A percentile compares a stretch with the other conserved stretches of the same genome.
Conservation (phyloP, 2,888 invertebrate genomes). For the Drosophila nigricruria region DNA sequence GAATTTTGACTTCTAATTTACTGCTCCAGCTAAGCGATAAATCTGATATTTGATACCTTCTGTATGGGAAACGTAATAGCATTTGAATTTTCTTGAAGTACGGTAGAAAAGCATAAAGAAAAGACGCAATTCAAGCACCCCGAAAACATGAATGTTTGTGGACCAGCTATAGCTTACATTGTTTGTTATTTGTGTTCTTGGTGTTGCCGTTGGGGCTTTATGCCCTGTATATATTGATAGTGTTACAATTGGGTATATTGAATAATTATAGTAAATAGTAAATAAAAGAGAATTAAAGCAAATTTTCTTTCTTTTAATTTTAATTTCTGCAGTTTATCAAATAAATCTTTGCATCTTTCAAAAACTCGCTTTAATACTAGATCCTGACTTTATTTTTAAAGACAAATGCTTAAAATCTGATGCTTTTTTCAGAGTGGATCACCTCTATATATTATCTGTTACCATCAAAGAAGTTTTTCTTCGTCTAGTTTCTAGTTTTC, state of each 20-base stretch:
- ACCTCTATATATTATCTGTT: not conserved
- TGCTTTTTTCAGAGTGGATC: not conserved
- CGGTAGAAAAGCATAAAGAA: not conserved
- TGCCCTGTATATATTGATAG: not conserved
- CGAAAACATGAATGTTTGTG: not conserved
- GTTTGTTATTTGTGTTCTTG: conserved; percentile 7
- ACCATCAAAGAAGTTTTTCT: too few relatives aligned
- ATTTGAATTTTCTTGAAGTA: not conserved
- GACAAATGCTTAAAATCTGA: too few relatives aligned
- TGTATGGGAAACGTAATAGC: conserved; percentile 9
- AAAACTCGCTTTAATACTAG: not conserved
- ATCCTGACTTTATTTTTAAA: too few relatives aligned
- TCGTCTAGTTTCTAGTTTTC: not conserved
- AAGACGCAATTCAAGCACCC: conserved; percentile 28
- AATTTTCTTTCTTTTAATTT: too few relatives aligned
- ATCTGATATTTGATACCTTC: conserved; percentile 20
- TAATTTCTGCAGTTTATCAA: too few relatives aligned
- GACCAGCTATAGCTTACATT: not conserved
- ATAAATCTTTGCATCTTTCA: not conserved
- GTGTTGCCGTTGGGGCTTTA: not conserved
- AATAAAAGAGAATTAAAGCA: too few relatives aligned
- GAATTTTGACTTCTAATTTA: conserved; percentile 5
- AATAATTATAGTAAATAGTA: not conserved
- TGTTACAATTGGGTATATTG: not conserved
- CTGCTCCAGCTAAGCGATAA: conserved; percentile 11